These are phyloP conservation scores for Contarinia nasturtii DNA, from an alignment of 1,140 invertebrate species.

Conservation along the genomic window DNA sequence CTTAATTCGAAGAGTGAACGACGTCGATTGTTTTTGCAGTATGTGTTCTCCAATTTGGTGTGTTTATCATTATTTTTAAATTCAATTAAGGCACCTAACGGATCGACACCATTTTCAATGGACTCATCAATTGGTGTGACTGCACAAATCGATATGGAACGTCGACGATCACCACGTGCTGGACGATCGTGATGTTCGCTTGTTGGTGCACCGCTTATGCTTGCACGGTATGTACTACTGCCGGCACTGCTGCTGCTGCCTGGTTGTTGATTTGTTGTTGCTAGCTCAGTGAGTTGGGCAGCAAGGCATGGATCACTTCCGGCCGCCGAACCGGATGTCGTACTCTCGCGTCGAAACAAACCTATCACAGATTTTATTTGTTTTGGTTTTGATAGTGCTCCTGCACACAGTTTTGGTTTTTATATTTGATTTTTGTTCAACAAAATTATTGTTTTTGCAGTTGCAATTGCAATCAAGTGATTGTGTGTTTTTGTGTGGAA, in stretches of 20 bases:
- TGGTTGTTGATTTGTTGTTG: slow-evolving; percentile 1
- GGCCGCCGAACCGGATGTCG: slow-evolving; percentile 31
- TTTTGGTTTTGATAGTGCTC: slow-evolving; percentile 49
- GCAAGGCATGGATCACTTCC: slow-evolving; percentile 13
- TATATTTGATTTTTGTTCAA: too few species aligned
- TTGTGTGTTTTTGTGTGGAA: neutral
- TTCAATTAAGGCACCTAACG: neutral
- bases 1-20: slow-evolving; percentile 47
- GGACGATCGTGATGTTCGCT: slow-evolving; percentile 3
- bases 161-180: slow-evolving; percentile 14
- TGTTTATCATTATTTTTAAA: slow-evolving; percentile 15
- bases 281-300: neutral
- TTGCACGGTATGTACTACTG: slow-evolving; percentile 4
- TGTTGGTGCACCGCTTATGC: slow-evolving; percentile 10
- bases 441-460: too few species aligned
- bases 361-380: slow-evolving; percentile 50
- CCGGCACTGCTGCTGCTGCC: slow-evolving; percentile 7
- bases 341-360: slow-evolving; percentile 44
- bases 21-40: slow-evolving; percentile 36
- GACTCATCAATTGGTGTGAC: slow-evolving; percentile 4
- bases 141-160: slow-evolving; percentile 13
- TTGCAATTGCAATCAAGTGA: neutral
- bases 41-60: slow-evolving; percentile 28
- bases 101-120: slow-evolving; percentile 8
- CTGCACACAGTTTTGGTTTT: slow-evolving; percentile 18